Evolutionary conservation across 2,888 invertebrate species (phyloP).

Genomic region (Sarcophaga caerulescens): DNA sequence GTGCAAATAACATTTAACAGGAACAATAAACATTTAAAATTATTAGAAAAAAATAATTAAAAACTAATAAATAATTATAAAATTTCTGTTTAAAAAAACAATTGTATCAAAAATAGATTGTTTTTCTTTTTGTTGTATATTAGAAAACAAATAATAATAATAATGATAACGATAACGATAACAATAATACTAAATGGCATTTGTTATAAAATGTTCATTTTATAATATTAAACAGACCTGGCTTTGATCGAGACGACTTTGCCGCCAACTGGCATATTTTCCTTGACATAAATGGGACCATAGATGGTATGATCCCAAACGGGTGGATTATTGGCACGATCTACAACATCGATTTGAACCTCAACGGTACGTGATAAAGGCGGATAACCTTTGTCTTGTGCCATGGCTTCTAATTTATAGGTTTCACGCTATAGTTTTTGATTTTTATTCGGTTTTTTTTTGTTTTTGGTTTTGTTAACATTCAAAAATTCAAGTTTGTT

Average conservation of each 20-base stretch:
- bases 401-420: constrained; percentile 98
- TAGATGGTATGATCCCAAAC: constrained; percentile 98
- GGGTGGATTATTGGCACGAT: constrained; percentile 98
- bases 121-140: constrained; percentile 50
- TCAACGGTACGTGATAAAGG: constrained; percentile 97
- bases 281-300: constrained; percentile 98
- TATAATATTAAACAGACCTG: constrained; percentile 89
- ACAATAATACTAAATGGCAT: neutral
- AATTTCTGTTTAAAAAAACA: constrained; percentile 17
- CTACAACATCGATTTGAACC: constrained; percentile 99
- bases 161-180: too few species aligned
- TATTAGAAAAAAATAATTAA: constrained; percentile 38
- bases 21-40: constrained; percentile 48
- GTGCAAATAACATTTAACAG: constrained; percentile 68
- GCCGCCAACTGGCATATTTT: constrained; percentile 98
- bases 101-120: constrained; percentile 56
- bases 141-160: constrained; percentile 17
- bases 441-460: constrained; percentile 42
- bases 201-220: constrained; percentile 21
- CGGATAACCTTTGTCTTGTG: constrained; percentile 98
- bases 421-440: constrained; percentile 89
- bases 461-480: constrained; percentile 60
- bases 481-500: constrained; percentile 70
- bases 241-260: constrained; percentile 99
- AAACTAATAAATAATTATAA: constrained; percentile 25